Conservation (phyloP, 2,797 vertebrate genomes). For the Trichosurus vulpecula region DNA sequence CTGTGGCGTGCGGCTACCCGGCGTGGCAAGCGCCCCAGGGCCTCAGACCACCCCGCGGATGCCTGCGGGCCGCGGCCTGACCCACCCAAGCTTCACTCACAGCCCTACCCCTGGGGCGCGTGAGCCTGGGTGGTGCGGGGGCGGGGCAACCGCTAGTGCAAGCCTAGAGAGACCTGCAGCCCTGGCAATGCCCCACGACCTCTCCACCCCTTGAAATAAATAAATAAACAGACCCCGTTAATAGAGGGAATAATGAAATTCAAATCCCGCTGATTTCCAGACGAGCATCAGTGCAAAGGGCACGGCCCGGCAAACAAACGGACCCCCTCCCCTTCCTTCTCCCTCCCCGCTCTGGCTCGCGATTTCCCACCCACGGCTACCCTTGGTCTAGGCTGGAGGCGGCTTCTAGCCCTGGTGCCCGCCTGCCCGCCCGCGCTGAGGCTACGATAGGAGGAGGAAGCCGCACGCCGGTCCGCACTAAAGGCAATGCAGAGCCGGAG, state of each 20-base stretch:
- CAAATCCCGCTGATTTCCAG: neutral
- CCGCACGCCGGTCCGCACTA: neutral
- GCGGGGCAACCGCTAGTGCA: neutral
- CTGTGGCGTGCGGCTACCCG: neutral
- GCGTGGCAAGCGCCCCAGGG: slow-evolving; percentile 4
- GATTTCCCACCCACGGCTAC: neutral
- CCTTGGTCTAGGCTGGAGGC: neutral
- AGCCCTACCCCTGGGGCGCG: neutral
- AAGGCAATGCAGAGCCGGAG: slow-evolving; percentile 14
- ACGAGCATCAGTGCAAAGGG: neutral
- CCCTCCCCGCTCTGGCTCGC: neutral
- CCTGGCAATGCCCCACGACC: neutral
- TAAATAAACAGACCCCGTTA: neutral
- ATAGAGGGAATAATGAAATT: slow-evolving; percentile 16
- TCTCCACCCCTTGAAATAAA: neutral
- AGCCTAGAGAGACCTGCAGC: neutral
- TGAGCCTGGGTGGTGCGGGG: neutral
- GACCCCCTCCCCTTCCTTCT: neutral
- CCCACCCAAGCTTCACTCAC: slow-evolving; percentile 7
- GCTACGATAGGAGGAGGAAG: neutral
- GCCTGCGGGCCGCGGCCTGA: neutral
- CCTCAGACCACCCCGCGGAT: neutral
- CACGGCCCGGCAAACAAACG: neutral
- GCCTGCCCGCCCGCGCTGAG: neutral
- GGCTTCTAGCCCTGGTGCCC: neutral